phyloP scores from a whole-genome alignment of 2,113 vertebrate genomes.

The Otis tarda region DNA sequence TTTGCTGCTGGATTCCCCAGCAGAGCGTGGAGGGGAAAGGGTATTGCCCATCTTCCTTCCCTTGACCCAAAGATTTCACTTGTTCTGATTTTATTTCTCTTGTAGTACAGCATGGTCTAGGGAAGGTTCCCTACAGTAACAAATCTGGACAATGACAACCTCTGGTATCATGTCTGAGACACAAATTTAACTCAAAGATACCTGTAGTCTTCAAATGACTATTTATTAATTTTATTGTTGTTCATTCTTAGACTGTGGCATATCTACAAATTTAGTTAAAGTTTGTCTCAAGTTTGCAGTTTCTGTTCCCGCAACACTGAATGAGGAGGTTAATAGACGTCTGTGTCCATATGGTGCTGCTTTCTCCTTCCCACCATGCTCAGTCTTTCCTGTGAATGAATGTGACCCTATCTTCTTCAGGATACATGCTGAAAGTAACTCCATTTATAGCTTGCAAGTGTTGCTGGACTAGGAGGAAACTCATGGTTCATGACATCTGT shows the following conservation, averaged over 20 bases:
- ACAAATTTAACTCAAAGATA: not conserved
- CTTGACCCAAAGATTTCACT: not conserved
- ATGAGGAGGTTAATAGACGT: not conserved
- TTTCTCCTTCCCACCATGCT: not conserved
- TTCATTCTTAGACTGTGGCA: not conserved
- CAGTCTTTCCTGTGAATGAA: not conserved
- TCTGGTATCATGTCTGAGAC: not conserved
- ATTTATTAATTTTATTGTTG: not conserved
- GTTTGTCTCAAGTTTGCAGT: not conserved
- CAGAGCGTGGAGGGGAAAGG: not conserved
- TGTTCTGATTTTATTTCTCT: not conserved
- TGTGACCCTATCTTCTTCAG: not conserved
- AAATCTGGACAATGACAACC: not conserved
- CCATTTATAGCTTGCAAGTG: not conserved
- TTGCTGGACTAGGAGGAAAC: not conserved
- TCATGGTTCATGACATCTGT: not conserved
- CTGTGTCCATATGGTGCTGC: not conserved
- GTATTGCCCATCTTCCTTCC: not conserved
- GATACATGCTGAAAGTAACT: not conserved
- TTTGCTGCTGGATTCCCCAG: not conserved
- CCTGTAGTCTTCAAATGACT: not conserved
- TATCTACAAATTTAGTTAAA: not conserved
- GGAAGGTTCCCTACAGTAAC: not conserved
- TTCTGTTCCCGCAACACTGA: not conserved
- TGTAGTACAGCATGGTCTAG: rapidly evolving